A percentile compares a stretch with the other conserved stretches of the same genome.
Evolutionary conservation across 2,797 vertebrate species (phyloP).

Genomic region (Pangasius mekongensis): DNA sequence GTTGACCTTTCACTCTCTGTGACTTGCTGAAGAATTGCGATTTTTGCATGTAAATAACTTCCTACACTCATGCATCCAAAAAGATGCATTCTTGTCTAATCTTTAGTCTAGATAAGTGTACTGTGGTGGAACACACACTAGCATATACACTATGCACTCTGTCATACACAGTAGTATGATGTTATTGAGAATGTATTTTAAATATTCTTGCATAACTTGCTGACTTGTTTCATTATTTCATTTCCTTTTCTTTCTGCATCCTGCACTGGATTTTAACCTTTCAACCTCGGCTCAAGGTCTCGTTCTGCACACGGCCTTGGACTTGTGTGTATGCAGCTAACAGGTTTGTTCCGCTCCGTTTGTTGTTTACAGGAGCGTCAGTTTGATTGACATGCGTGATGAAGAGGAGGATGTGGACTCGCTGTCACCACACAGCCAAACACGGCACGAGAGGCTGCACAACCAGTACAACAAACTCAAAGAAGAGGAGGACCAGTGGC

Average conservation of each 20-base stretch:
- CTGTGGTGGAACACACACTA: slow-evolving; percentile 8
- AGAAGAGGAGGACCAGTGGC: slow-evolving; percentile 95
- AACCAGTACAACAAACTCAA: slow-evolving; percentile 83
- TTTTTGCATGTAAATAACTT: slow-evolving; percentile 46
- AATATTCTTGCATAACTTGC: slow-evolving; percentile 7
- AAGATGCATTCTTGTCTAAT: neutral
- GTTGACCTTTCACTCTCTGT: slow-evolving; percentile 34
- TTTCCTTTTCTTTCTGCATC: neutral
- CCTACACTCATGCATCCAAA: slow-evolving; percentile 37
- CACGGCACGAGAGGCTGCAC: slow-evolving; percentile 88
- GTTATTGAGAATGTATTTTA: neutral
- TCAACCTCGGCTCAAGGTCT: neutral
- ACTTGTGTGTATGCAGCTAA: neutral
- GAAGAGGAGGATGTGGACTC: slow-evolving; percentile 87
- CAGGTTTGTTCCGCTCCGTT: slow-evolving; percentile 17
- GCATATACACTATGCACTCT: neutral
- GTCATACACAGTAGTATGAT: neutral
- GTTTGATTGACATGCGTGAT: slow-evolving; percentile 91
- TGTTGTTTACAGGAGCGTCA: slow-evolving; percentile 82
- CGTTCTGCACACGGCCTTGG: slow-evolving; percentile 1
- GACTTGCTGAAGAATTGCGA: slow-evolving; percentile 21
- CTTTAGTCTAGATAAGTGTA: slow-evolving; percentile 12
- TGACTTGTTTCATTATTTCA: neutral
- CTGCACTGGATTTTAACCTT: neutral
- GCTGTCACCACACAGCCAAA: slow-evolving; percentile 83